Percentiles rank a stretch among this genome's conserved stretches.
phyloP scores from a whole-genome alignment of 1,140 invertebrate genomes.

The Drosophila ambigua region DNA sequence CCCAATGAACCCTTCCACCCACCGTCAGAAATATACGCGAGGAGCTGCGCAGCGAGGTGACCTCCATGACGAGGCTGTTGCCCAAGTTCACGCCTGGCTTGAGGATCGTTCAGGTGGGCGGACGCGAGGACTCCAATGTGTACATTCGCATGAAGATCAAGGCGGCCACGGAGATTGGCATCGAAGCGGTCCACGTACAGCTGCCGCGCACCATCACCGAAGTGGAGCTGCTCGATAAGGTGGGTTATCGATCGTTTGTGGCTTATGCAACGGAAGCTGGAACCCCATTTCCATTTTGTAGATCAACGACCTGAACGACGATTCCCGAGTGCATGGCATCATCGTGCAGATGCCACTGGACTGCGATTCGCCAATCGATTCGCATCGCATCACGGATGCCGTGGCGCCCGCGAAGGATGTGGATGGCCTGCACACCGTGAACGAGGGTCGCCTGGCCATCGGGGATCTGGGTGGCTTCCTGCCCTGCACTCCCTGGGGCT shows the following conservation, averaged over 20 bases:
- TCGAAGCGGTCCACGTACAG: slow-evolving; percentile 91
- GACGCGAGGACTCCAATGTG: slow-evolving; percentile 98
- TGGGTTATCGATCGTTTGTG: slow-evolving; percentile 78
- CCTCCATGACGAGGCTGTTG: slow-evolving; percentile 85
- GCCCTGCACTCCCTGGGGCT: slow-evolving; percentile 97
- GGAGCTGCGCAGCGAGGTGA: slow-evolving; percentile 88
- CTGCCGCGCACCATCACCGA: slow-evolving; percentile 93
- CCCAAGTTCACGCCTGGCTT: slow-evolving; percentile 90
- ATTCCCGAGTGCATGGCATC: slow-evolving; percentile 95
- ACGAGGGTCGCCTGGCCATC: slow-evolving; percentile 94
- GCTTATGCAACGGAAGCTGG: slow-evolving; percentile 43
- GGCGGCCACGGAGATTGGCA: slow-evolving; percentile 95
- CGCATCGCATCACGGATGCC: slow-evolving; percentile 93
- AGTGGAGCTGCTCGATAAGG: slow-evolving; percentile 86
- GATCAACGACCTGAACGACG: slow-evolving; percentile 89
- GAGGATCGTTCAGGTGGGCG: slow-evolving; percentile 95
- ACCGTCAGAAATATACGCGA: slow-evolving; percentile 89
- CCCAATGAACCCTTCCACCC: no score
- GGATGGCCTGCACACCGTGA: slow-evolving; percentile 95
- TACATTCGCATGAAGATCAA: slow-evolving; percentile 99
- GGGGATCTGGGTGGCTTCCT: slow-evolving; percentile 94
- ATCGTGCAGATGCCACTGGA: slow-evolving; percentile 99
- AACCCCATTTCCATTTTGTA: not conserved
- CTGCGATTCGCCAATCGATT: slow-evolving; percentile 91
- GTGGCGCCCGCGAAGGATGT: slow-evolving; percentile 96